phyloP scores from a whole-genome alignment of 1,140 invertebrate species.

The Tetramorium simillimum region DNA sequence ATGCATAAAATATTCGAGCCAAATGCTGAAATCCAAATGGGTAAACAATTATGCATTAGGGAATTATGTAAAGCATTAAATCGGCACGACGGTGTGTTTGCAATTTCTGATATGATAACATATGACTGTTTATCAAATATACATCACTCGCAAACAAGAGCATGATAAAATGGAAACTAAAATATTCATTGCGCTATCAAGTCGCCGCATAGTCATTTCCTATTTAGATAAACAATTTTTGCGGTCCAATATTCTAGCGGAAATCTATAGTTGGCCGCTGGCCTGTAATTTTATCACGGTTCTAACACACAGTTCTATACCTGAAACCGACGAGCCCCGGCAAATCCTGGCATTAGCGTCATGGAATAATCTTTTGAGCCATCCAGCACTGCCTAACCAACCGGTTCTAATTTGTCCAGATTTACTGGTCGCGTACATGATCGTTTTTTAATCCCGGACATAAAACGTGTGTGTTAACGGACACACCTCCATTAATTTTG shows the following conservation, averaged over 20 bases:
- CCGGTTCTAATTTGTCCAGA: constrained; percentile 71
- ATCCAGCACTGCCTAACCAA: constrained; percentile 63
- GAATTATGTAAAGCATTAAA: constrained; percentile 27
- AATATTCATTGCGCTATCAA: constrained; percentile 31
- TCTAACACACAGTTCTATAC: constrained; percentile 57
- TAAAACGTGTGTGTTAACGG: constrained; percentile 5
- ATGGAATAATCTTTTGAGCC: constrained; percentile 79
- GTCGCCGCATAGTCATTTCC: constrained; percentile 48
- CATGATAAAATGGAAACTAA: background rate
- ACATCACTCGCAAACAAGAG: constrained; percentile 23
- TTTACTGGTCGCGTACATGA: constrained; percentile 17
- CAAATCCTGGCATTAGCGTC: constrained; percentile 75
- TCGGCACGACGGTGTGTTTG: background rate
- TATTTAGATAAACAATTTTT: constrained; percentile 51
- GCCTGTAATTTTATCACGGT: constrained; percentile 68
- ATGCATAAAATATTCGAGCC: background rate
- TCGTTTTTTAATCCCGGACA: constrained; percentile 28
- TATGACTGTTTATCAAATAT: constrained; percentile 23
- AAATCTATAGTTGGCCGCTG: constrained; percentile 30
- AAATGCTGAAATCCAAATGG: constrained; percentile 9
- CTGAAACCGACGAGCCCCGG: constrained; percentile 15
- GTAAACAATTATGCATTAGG: background rate
- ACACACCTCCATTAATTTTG: background rate
- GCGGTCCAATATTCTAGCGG: background rate
- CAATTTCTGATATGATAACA: background rate